phyloP scores from a whole-genome alignment of 2,888 invertebrate genomes.

The Drepanosiphum platanoidis region DNA sequence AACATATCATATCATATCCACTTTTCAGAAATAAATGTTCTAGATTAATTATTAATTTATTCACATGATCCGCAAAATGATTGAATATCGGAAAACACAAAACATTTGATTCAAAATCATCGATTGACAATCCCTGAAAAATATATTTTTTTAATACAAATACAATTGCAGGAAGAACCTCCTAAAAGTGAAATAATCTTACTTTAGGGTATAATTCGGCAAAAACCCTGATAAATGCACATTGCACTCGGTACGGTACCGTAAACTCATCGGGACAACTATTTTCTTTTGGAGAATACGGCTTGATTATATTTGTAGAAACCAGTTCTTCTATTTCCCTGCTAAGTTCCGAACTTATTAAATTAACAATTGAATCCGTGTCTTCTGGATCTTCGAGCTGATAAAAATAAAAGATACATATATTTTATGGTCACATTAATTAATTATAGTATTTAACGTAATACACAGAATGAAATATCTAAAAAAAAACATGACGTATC shows the following conservation, averaged over 20 bases:
- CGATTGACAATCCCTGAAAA: slow-evolving; percentile 24
- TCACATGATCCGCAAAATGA: background rate
- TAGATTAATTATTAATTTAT: background rate
- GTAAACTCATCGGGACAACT: background rate
- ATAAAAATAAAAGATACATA: background rate
- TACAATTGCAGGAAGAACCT: too few relatives aligned
- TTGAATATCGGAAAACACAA: background rate
- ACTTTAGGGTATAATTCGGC: slow-evolving; percentile 37
- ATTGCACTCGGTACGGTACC: slow-evolving; percentile 32
- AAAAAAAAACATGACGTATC: too few relatives aligned
- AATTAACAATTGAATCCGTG: slow-evolving; percentile 18
- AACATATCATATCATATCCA: background rate
- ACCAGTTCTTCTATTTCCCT: slow-evolving; percentile 33
- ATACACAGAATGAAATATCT: too few relatives aligned
- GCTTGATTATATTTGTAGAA: slow-evolving; percentile 19
- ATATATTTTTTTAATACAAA: background rate
- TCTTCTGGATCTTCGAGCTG: slow-evolving; percentile 34
- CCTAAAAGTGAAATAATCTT: background rate
- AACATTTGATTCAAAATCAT: background rate
- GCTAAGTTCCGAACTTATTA: slow-evolving; percentile 45
- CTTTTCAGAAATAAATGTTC: background rate
- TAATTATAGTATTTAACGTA: background rate
- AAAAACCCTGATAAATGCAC: slow-evolving; percentile 50
- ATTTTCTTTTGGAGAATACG: background rate
- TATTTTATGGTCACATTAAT: background rate